phyloP scores from a whole-genome alignment of 2,888 invertebrate genomes.

The Mamestra brassicae region DNA sequence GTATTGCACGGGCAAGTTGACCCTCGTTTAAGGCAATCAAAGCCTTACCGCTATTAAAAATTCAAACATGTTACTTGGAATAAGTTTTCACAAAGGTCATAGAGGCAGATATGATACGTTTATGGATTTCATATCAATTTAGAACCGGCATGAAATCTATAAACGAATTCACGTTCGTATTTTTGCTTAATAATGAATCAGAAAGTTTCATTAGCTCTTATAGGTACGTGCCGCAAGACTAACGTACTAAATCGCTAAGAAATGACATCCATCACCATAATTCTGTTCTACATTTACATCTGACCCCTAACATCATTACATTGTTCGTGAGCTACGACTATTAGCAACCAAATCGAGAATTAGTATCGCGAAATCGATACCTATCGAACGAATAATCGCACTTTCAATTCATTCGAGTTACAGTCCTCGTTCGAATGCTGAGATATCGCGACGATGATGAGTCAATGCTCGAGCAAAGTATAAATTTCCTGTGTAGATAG shows the following conservation, averaged over 20 bases:
- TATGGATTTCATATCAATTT: conserved; percentile 29
- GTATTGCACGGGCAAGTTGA: conserved; percentile 17
- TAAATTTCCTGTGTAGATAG: conserved; percentile 73
- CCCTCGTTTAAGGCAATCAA: conserved; percentile 28
- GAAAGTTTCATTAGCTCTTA: conserved; percentile 40
- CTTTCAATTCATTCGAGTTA: conserved; percentile 46
- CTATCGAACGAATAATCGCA: conserved; percentile 45
- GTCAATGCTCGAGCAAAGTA: conserved; percentile 68
- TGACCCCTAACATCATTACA: conserved; percentile 37
- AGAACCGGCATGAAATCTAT: conserved; percentile 12
- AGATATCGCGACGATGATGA: conserved; percentile 63
- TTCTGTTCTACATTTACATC: conserved; percentile 40
- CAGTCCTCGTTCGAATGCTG: conserved; percentile 33
- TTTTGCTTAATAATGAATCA: conserved; percentile 42
- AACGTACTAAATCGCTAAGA: conserved; percentile 16
- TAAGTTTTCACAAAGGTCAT: conserved; percentile 12
- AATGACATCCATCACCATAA: conserved; percentile 44
- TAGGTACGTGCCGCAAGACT: conserved; percentile 36
- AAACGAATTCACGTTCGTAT: neutral
- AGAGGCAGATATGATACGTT: conserved; percentile 1
- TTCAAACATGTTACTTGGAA: conserved; percentile 34
- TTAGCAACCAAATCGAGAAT: conserved; percentile 49
- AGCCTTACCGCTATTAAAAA: conserved; percentile 30
- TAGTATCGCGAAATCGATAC: conserved; percentile 43
- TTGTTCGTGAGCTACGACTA: conserved; percentile 48